These are phyloP conservation scores for Tachysurus vachellii DNA, from an alignment of 2,113 vertebrate species.

Conservation along the genomic window DNA sequence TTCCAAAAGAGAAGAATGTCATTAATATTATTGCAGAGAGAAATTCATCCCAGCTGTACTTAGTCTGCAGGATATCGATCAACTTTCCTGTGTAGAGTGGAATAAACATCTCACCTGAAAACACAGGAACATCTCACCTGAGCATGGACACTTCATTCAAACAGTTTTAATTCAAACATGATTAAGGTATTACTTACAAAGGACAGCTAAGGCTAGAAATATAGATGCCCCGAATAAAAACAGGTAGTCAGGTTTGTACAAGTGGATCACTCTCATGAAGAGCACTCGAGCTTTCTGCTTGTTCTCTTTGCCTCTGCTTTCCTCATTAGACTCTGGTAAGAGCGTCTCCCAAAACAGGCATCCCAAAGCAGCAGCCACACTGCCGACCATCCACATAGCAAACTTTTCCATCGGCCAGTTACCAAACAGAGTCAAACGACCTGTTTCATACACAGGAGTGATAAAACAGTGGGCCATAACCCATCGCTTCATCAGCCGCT, in stretches of 20 bases:
- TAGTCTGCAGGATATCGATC: constrained; percentile 77
- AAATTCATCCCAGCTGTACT: constrained; percentile 66
- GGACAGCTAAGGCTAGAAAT: constrained; percentile 70
- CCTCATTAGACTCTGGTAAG: constrained; percentile 57
- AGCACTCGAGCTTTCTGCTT: constrained; percentile 60
- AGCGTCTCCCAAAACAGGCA: constrained; percentile 71
- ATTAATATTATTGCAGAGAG: constrained; percentile 67
- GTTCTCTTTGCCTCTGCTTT: neutral
- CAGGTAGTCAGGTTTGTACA: constrained; percentile 54
- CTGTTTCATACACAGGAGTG: constrained; percentile 63
- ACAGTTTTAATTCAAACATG: no score
- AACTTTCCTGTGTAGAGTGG: constrained; percentile 76
- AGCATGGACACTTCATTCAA: neutral
- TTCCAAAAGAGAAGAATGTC: constrained; percentile 71
- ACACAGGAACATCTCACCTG: neutral
- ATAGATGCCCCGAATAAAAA: constrained; percentile 60
- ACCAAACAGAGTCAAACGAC: constrained; percentile 28
- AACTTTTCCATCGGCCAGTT: constrained; percentile 20
- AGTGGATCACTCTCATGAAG: constrained; percentile 63
- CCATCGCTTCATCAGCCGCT: constrained; percentile 46
- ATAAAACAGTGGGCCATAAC: constrained; percentile 52
- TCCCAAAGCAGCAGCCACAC: constrained; percentile 59
- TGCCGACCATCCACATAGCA: constrained; percentile 55
- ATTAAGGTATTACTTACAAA: constrained; percentile 67
- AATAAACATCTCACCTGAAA: constrained; percentile 71